Conservation (phyloP, 1,140 invertebrate genomes). For the Caerostris darwini region DNA sequence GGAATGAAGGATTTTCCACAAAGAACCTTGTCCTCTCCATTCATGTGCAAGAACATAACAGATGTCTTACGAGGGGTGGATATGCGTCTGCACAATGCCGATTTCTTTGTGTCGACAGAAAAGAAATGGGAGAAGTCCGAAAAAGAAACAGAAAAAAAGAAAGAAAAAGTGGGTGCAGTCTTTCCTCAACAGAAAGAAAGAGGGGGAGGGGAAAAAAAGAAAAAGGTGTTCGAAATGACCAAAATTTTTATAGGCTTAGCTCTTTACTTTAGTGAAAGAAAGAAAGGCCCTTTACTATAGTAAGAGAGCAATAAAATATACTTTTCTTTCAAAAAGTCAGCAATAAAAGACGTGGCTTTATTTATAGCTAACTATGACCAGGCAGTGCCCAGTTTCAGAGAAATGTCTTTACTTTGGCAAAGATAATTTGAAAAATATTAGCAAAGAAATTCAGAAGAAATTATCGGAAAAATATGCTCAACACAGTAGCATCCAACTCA, state of each 20-base stretch:
- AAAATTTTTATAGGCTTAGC: not conserved
- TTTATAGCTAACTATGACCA: too few relatives aligned
- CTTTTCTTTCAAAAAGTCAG: too few relatives aligned
- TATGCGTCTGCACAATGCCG: not conserved
- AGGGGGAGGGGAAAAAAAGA: not conserved
- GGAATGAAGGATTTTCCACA: not conserved
- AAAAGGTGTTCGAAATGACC: not conserved
- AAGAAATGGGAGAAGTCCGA: not conserved
- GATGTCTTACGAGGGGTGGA: constrained; percentile 44
- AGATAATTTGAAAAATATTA: too few relatives aligned
- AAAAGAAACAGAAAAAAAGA: not conserved
- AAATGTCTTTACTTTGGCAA: too few relatives aligned
- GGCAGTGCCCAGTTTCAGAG: too few relatives aligned
- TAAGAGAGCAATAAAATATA: too few relatives aligned
- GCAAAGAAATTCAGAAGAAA: too few relatives aligned
- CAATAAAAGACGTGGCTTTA: too few relatives aligned
- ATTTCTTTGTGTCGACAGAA: constrained; percentile 1
- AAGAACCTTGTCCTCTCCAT: constrained; percentile 26
- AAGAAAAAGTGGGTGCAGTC: not conserved
- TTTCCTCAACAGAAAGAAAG: not conserved
- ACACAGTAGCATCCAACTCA: too few relatives aligned
- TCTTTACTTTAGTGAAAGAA: not conserved
- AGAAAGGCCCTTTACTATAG: too few relatives aligned
- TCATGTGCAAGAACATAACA: not conserved
- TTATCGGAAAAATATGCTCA: too few relatives aligned